A percentile compares a stretch with the other conserved stretches of the same genome.
Evolutionary conservation across 2,113 vertebrate species (phyloP).

Genomic region (Podilymbus podiceps): DNA sequence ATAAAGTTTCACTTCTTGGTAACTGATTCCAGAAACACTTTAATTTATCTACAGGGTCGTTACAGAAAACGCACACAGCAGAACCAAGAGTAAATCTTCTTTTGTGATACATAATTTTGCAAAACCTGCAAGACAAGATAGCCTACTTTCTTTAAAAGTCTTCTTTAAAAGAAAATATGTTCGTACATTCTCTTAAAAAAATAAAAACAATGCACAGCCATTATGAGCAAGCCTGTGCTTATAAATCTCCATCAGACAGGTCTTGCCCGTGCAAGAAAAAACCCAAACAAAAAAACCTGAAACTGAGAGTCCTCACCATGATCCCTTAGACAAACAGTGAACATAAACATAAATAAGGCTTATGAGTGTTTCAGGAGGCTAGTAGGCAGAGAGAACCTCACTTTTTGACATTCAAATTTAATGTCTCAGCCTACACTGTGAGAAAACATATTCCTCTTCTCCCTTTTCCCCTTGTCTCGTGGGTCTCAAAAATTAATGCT

Average conservation of each 20-base stretch:
- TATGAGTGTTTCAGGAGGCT: neutral
- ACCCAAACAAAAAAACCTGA: neutral
- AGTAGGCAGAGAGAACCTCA: neutral
- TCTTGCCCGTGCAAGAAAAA: neutral
- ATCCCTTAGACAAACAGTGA: neutral
- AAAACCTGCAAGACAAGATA: neutral
- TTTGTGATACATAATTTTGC: neutral
- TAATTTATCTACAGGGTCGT: neutral
- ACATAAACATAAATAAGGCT: neutral
- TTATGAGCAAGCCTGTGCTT: neutral
- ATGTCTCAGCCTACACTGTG: neutral
- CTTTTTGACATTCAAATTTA: neutral
- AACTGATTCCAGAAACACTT: conserved; percentile 50
- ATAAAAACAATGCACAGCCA: neutral
- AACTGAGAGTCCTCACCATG: neutral
- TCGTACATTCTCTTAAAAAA: neutral
- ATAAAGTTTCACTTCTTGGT: neutral
- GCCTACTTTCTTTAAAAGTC: neutral
- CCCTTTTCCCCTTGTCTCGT: neutral
- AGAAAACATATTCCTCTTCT: neutral
- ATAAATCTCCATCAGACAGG: neutral
- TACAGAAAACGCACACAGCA: neutral
- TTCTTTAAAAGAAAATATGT: neutral
- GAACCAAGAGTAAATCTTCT: neutral
- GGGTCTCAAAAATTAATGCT: neutral